These are phyloP conservation scores for Elegia similella DNA, from an alignment of 2,888 invertebrate species.

Conservation along the genomic window DNA sequence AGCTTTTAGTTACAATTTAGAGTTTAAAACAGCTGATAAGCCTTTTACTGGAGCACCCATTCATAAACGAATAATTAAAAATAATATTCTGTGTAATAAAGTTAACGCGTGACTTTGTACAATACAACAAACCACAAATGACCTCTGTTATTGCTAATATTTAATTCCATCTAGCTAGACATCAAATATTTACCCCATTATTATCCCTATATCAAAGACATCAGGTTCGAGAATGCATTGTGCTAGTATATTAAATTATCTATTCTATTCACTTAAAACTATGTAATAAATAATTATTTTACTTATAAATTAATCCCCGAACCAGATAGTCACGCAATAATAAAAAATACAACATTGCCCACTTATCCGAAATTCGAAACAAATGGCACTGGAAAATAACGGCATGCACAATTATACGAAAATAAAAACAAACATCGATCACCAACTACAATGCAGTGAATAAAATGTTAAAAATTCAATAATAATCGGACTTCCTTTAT, in stretches of 20 bases:
- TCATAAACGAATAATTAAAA: background rate
- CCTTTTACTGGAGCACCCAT: background rate
- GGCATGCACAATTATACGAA: background rate
- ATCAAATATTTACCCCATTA: background rate
- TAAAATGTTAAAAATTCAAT: too few relatives aligned
- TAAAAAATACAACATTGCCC: background rate
- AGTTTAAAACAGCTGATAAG: too few relatives aligned
- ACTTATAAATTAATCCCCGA: background rate
- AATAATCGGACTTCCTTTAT: too few relatives aligned
- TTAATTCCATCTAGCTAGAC: slow-evolving; percentile 3
- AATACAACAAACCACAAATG: slow-evolving; percentile 1
- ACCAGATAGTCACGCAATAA: background rate
- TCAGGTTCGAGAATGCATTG: slow-evolving; percentile 6
- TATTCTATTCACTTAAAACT: background rate
- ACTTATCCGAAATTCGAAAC: background rate
- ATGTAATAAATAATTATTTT: slow-evolving; percentile 5
- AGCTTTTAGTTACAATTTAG: too few relatives aligned
- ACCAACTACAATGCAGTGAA: background rate
- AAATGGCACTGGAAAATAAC: slow-evolving; percentile 8
- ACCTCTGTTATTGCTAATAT: background rate
- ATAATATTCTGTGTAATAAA: slow-evolving; percentile 1
- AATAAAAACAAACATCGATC: background rate
- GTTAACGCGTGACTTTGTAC: slow-evolving; percentile 6
- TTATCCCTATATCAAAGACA: background rate
- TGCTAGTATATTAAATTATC: background rate